Base-by-base conservation (phyloP, 2,797 vertebrate species). In the Heliangelus exortis region DNA sequence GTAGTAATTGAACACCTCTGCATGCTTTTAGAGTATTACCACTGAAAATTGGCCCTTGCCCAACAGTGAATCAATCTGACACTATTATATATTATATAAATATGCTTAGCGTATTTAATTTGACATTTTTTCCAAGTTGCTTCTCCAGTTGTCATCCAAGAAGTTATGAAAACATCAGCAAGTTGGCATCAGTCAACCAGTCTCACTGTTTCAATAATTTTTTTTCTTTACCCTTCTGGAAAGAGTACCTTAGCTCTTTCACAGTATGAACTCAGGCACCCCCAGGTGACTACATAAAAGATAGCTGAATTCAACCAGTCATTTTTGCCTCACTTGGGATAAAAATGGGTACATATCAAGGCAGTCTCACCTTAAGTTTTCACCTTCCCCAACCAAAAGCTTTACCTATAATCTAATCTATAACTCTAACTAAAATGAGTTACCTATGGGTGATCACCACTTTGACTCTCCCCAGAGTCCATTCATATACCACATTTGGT, bases 211-310 rank as follows among this genome's bases (percentile, higher is more conserved):
- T 65, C 45, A 81, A 28, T 16, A 63, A 47, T 10, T 22, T 31
- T 89, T 89, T 61, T 79, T 68, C 55, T 29, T n/a, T 29, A 84
- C 25, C 61, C 28, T 74, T 91, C 59, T 53, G 45, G 83, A 67
- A 85, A 51, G 45, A 95, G 87, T 31, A 62, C 26, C 79, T 92
- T 85, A 87, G n/a, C 34, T 85, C n/a, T 66, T 85, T 66, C 71
- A 85, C 45, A 59, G 76, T 41, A 80, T n/a, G 65, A 58, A 76
- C 67, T 80, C 68, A 83, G 29, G 77, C 13, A 89, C 11, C 33
- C 92, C 39, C 45, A 87, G 48, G n/a, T 76, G 53, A 61, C 65
- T 67, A 53, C 9, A 41, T 15, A 71, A 87, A 63, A 80, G 39
- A 67, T 0, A 39, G 18, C n/a, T 80, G 53, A 87, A 84, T 21